phyloP scores from a whole-genome alignment of 2,888 invertebrate species.

The Apamea epomidion region DNA sequence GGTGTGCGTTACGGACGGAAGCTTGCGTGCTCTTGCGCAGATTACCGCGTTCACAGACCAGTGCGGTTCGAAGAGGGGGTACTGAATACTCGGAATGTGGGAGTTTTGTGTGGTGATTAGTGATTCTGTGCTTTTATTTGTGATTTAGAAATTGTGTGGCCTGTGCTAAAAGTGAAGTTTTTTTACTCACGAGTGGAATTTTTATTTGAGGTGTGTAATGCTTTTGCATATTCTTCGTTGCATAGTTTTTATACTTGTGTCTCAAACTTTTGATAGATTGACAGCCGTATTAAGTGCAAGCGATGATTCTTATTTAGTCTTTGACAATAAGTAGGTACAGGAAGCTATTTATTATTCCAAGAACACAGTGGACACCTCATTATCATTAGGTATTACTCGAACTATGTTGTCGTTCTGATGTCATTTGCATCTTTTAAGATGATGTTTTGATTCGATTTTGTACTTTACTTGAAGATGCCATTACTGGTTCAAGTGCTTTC shows the following conservation, averaged over 20 bases:
- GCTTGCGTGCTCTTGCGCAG: constrained; percentile 80
- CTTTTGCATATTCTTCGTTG: constrained; percentile 1
- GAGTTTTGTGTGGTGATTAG: constrained; percentile 57
- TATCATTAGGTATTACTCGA: constrained; percentile 45
- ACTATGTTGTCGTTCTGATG: constrained; percentile 28
- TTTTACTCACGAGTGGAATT: not conserved
- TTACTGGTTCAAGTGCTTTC: constrained; percentile 21
- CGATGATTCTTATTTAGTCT: constrained; percentile 22
- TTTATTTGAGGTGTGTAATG: constrained; percentile 29
- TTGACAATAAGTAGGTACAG: constrained; percentile 28
- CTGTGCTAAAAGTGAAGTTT: constrained; percentile 44
- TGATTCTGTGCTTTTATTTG: constrained; percentile 59
- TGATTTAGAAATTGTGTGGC: constrained; percentile 57
- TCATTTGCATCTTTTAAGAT: constrained; percentile 34
- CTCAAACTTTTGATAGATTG: not conserved
- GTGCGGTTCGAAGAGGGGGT: constrained; percentile 64
- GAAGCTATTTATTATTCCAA: constrained; percentile 56
- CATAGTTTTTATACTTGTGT: not conserved
- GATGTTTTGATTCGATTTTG: constrained; percentile 36
- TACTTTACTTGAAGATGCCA: constrained; percentile 6
- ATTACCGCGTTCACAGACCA: constrained; percentile 73
- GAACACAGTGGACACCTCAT: constrained; percentile 25
- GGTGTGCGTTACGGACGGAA: constrained; percentile 79
- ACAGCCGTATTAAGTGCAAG: not conserved
- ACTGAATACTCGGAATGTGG: constrained; percentile 54